Percentiles rank a stretch among this genome's conserved stretches.
These are phyloP conservation scores for Apoda limacodes DNA, from an alignment of 2,888 invertebrate genomes.

Conservation along the genomic window DNA sequence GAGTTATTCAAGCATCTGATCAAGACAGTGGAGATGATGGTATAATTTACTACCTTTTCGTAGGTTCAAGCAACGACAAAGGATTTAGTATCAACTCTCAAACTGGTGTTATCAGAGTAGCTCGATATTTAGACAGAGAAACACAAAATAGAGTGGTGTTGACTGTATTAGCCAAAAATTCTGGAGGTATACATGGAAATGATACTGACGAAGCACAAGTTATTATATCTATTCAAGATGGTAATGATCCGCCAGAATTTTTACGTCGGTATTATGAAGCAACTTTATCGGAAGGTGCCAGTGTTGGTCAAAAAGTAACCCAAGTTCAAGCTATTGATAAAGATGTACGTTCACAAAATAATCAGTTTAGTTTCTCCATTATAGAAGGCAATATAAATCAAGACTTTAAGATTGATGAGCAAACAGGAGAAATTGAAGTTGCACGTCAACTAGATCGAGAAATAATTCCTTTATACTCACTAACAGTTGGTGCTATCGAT, in stretches of 20 bases:
- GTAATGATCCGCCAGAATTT: slow-evolving; percentile 96
- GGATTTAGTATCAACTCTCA: slow-evolving; percentile 89
- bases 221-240: slow-evolving; percentile 93
- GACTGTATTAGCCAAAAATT: slow-evolving; percentile 94
- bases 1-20: slow-evolving; percentile 88
- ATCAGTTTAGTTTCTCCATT: slow-evolving; percentile 92
- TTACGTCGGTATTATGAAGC: slow-evolving; percentile 82
- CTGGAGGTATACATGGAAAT: slow-evolving; percentile 92
- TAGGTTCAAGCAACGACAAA: slow-evolving; percentile 92
- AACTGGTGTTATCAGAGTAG: slow-evolving; percentile 86
- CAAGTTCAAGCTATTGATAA: slow-evolving; percentile 90
- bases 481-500: slow-evolving; percentile 89
- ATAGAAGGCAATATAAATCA: slow-evolving; percentile 86
- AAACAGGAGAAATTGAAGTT: slow-evolving; percentile 85
- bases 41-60: slow-evolving; percentile 89
- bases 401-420: slow-evolving; percentile 89
- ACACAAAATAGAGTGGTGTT: slow-evolving; percentile 90
- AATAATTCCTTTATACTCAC: slow-evolving; percentile 76
- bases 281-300: slow-evolving; percentile 83
- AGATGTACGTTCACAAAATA: slow-evolving; percentile 91
- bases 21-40: slow-evolving; percentile 91
- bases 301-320: slow-evolving; percentile 78
- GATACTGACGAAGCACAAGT: slow-evolving; percentile 97
- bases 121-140: slow-evolving; percentile 85
- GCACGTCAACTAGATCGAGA: slow-evolving; percentile 84